These are phyloP conservation scores for Tipula helvola DNA, from an alignment of 2,888 invertebrate genomes.

Conservation along the genomic window DNA sequence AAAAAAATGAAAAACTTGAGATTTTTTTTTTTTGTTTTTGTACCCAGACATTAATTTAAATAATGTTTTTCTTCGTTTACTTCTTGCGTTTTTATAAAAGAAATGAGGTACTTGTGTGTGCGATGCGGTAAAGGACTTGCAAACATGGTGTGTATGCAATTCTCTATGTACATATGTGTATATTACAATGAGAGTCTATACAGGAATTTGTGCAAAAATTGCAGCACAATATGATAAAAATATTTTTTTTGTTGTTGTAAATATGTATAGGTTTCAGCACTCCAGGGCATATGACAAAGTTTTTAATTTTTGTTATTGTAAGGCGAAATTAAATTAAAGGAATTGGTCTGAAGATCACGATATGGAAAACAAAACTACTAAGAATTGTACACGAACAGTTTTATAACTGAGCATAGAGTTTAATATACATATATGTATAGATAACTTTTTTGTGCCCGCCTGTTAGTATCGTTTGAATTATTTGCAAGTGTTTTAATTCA, in stretches of 20 bases:
- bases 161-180: not conserved
- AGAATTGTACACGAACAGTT: not conserved
- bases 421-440: too few relatives aligned
- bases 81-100: not conserved
- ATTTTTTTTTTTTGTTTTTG: not conserved
- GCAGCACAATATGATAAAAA: not conserved
- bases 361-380: not conserved
- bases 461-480: too few relatives aligned
- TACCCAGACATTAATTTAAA: not conserved
- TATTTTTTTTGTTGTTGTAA: not conserved
- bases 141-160: not conserved
- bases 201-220: not conserved
- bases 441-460: too few relatives aligned
- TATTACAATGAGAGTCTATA: not conserved
- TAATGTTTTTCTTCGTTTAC: not conserved
- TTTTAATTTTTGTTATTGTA: not conserved
- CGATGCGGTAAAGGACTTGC: not conserved
- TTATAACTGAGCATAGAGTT: not conserved
- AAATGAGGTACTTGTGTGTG: not conserved
- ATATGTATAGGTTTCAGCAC: not conserved
- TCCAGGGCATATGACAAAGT: not conserved
- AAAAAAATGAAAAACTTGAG: not conserved
- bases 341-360: slow-evolving; percentile 4
- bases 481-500: too few relatives aligned
- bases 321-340: not conserved